Base-by-base conservation (phyloP, 2,888 invertebrate species). In the Cryptocheilus praepositus region DNA sequence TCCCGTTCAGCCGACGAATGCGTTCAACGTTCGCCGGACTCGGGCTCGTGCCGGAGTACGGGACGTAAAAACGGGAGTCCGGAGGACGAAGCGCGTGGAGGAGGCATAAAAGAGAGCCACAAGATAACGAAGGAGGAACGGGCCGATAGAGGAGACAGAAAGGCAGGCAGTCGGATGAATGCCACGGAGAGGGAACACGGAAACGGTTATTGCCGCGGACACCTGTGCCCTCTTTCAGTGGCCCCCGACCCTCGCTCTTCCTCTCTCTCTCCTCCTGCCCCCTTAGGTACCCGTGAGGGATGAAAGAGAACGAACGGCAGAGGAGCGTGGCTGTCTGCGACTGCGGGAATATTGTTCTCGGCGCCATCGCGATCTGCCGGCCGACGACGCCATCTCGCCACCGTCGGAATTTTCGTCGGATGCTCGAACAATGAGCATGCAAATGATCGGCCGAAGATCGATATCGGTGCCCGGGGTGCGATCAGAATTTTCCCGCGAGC, bases 381-480 rank as follows among this genome's bases (percentile, higher is more conserved):
- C 66, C 77, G 62, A 53, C 69, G 66, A 55, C 63, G 61, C 64
- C 72, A 67, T 68, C 57, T 57, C 67, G 61, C 46, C 22, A 73
- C 66, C 70, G 71, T n/a, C n/a, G 79, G 84, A 85, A 85, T 86
- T 86, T 85, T 84, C 82, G 84, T 83, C 79, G 84, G 79, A 83
- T 82, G 76, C 68, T 73, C 80, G 87, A 88, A 88, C 88, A 88
- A 88, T 88, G 86, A 88, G 86, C 83, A 88, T 88, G 88, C 88
- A 88, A 88, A 88, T 88, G 88, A 88, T 88, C 87, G 87, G 88
- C 81, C 86, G 85, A 88, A 87, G 88, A 88, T 88, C 88, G 87
- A 88, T 88, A 85, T 79, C 82, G 85, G 78, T 80, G 77, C 58
- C 60, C 72, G 70, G 80, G 77, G 81, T 83, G 82, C 86, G 85